These are phyloP conservation scores for Anoncus sp. DNA, from an alignment of 2,888 invertebrate genomes.

Conservation along the genomic window DNA sequence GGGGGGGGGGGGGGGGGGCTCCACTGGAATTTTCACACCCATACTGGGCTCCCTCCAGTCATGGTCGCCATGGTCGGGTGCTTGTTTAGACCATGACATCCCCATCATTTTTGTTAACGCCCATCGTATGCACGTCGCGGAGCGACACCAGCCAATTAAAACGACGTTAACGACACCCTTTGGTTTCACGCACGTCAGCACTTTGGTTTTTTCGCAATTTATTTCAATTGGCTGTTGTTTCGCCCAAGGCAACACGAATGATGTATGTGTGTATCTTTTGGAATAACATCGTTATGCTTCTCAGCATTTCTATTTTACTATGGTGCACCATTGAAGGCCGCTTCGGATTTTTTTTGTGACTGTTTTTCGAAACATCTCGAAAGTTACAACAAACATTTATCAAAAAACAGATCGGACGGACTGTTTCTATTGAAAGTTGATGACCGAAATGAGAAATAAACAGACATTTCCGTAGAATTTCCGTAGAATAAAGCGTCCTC, in stretches of 20 bases:
- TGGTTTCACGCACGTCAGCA: slow-evolving; percentile 57
- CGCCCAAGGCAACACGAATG: slow-evolving; percentile 24
- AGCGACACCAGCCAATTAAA: slow-evolving; percentile 65
- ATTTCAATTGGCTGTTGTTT: slow-evolving; percentile 56
- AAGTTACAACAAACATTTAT: neutral
- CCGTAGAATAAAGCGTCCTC: no score
- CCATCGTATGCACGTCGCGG: slow-evolving; percentile 55
- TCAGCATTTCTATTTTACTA: slow-evolving; percentile 30
- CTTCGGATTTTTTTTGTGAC: neutral
- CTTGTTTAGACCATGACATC: slow-evolving; percentile 63
- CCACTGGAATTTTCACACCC: slow-evolving; percentile 46
- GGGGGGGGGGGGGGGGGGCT: no score
- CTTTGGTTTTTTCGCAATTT: slow-evolving; percentile 59
- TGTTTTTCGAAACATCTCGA: slow-evolving; percentile 2
- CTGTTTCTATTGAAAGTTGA: neutral
- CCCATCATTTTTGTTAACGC: slow-evolving; percentile 65
- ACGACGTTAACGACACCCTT: slow-evolving; percentile 66
- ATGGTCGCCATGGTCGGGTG: slow-evolving; percentile 37
- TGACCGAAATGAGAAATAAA: neutral
- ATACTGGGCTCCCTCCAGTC: slow-evolving; percentile 27
- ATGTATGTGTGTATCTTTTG: slow-evolving; percentile 41
- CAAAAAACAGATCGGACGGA: neutral
- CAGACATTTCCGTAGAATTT: no score
- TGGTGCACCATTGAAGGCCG: neutral
- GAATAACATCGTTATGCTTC: slow-evolving; percentile 27